These are phyloP conservation scores for Cephus runcator DNA, from an alignment of 2,888 invertebrate species.

Conservation along the genomic window DNA sequence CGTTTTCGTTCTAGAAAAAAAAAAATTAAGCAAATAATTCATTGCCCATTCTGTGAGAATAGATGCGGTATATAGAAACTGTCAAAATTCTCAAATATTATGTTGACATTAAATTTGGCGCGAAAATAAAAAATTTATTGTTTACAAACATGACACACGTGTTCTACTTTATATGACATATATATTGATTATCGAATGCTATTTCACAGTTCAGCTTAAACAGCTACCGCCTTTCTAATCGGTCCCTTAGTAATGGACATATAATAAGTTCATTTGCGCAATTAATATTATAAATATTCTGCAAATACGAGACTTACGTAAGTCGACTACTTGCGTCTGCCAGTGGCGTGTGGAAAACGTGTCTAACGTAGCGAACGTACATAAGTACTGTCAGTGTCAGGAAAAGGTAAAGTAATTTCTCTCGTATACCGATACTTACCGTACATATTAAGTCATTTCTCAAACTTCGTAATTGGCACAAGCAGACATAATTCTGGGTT, in stretches of 20 bases:
- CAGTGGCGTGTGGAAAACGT: neutral
- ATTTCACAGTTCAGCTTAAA: neutral
- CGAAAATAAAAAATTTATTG: neutral
- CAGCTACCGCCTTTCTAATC: slow-evolving; percentile 33
- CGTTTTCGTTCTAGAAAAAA: too few species aligned
- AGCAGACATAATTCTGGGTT: neutral
- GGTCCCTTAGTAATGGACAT: slow-evolving; percentile 30
- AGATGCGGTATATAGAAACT: neutral
- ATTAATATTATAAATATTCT: slow-evolving; percentile 52
- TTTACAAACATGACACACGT: neutral
- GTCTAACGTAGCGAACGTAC: neutral
- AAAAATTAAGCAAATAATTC: too few species aligned
- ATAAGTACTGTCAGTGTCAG: neutral
- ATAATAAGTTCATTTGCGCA: slow-evolving; percentile 41
- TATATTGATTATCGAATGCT: neutral
- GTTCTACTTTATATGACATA: neutral
- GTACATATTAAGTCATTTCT: neutral
- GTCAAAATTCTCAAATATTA: neutral
- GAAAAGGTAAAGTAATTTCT: neutral
- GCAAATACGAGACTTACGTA: slow-evolving; percentile 37
- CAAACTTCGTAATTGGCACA: neutral
- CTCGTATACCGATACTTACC: neutral
- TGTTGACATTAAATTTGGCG: neutral
- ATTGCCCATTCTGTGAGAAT: neutral
- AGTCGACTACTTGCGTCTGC: slow-evolving; percentile 23